These are phyloP conservation scores for Toxostoma redivivum DNA, from an alignment of 2,113 vertebrate species.

Conservation along the genomic window DNA sequence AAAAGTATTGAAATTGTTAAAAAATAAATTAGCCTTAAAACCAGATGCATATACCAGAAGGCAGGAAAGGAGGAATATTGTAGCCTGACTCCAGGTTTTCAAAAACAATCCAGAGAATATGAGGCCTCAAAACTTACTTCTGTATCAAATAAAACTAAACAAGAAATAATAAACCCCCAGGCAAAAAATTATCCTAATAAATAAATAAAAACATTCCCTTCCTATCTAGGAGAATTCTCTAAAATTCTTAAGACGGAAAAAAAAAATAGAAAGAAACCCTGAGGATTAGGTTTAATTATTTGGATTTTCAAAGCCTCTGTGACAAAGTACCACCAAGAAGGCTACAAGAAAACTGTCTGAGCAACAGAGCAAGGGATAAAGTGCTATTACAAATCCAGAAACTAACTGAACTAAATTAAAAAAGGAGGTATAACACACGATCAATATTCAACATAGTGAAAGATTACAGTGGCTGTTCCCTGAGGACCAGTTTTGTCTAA, in stretches of 20 bases:
- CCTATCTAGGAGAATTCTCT: not conserved
- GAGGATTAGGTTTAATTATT: not conserved
- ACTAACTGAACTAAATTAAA: not conserved
- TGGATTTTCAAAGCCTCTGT: constrained; percentile 9
- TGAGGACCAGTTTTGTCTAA: not conserved
- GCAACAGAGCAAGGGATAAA: not conserved
- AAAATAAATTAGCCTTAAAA: constrained; percentile 37
- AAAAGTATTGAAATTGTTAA: constrained; percentile 5
- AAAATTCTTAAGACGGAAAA: not conserved
- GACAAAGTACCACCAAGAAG: not conserved
- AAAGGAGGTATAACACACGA: not conserved
- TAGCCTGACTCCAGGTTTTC: not conserved
- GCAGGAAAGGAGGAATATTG: not conserved
- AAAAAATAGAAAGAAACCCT: not conserved
- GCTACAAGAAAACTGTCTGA: not conserved
- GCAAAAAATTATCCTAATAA: not conserved
- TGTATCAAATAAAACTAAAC: not conserved
- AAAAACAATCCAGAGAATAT: not conserved
- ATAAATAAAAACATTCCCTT: not conserved
- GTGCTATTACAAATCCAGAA: not conserved
- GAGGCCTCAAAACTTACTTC: not conserved
- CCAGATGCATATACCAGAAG: not conserved
- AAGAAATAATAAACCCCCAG: not conserved
- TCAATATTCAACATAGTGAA: not conserved
- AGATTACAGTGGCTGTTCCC: not conserved